These are phyloP conservation scores for Pemphredon lugubris DNA, from an alignment of 2,888 invertebrate species.

Conservation along the genomic window DNA sequence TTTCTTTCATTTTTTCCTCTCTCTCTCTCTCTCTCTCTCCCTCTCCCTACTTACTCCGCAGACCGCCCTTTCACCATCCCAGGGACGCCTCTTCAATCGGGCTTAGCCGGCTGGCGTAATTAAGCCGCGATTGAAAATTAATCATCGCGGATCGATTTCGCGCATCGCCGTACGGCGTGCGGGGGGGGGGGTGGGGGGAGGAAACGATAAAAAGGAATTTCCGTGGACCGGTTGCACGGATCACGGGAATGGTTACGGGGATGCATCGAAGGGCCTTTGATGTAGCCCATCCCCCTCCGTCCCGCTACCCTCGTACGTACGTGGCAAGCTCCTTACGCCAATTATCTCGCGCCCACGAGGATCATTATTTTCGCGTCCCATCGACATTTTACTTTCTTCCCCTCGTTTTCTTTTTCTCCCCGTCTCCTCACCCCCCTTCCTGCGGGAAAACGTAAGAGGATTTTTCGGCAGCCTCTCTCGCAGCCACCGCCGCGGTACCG, in stretches of 20 bases:
- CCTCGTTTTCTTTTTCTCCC: neutral
- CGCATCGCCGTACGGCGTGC: slow-evolving; percentile 43
- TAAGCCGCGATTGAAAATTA: slow-evolving; percentile 77
- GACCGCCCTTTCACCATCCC: slow-evolving; percentile 56
- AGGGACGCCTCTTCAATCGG: slow-evolving; percentile 62
- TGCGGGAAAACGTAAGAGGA: slow-evolving; percentile 34
- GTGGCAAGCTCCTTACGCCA: slow-evolving; percentile 75
- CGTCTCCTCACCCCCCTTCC: neutral
- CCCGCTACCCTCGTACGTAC: too few species aligned
- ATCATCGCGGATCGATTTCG: slow-evolving; percentile 73
- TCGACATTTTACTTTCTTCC: slow-evolving; percentile 23
- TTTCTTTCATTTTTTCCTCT: slow-evolving; percentile 23
- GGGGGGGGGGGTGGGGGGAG: too few species aligned
- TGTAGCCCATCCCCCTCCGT: slow-evolving; percentile 35
- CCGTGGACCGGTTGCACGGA: neutral
- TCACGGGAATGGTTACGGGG: slow-evolving; percentile 10
- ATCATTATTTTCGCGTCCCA: slow-evolving; percentile 62
- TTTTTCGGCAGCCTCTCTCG: slow-evolving; percentile 8
- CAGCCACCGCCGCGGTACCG: too few species aligned
- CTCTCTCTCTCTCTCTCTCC: slow-evolving; percentile 14
- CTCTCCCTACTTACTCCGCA: slow-evolving; percentile 25
- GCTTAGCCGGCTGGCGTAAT: slow-evolving; percentile 73
- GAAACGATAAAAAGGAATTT: slow-evolving; percentile 43
- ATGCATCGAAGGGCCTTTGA: slow-evolving; percentile 65
- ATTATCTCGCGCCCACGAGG: slow-evolving; percentile 68